These are phyloP conservation scores for Esperia sulphurella DNA, from an alignment of 2,888 invertebrate species.

Conservation along the genomic window DNA sequence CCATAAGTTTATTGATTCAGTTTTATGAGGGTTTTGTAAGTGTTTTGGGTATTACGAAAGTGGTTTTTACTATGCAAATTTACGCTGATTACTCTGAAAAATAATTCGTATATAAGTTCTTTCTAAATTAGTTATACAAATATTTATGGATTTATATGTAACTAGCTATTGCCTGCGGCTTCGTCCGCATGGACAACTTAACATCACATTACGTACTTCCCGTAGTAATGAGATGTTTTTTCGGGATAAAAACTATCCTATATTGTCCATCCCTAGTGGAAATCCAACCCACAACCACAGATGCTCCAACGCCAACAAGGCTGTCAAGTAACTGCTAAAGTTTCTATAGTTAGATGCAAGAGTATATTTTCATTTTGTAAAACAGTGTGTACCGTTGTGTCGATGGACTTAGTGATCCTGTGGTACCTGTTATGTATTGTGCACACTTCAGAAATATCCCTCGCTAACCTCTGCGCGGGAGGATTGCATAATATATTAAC, in stretches of 20 bases:
- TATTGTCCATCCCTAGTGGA: too few species aligned
- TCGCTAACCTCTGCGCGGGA: slow-evolving; percentile 39
- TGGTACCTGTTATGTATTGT: slow-evolving; percentile 33
- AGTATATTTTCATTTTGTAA: slow-evolving; percentile 19
- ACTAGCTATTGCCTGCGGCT: too few species aligned
- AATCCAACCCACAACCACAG: too few species aligned
- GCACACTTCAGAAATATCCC: slow-evolving; percentile 49
- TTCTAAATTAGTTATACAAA: too few species aligned
- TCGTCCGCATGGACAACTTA: too few species aligned
- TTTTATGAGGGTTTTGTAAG: slow-evolving; percentile 23
- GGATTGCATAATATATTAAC: slow-evolving; percentile 67
- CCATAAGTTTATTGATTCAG: slow-evolving; percentile 20
- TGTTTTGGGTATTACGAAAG: slow-evolving; percentile 6
- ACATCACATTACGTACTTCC: too few species aligned
- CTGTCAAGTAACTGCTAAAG: too few species aligned
- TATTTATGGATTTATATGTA: too few species aligned
- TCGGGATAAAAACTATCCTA: too few species aligned
- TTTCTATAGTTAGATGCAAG: too few species aligned
- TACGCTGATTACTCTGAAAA: slow-evolving; percentile 20
- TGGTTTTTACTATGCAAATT: slow-evolving; percentile 19
- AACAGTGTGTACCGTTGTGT: slow-evolving; percentile 25
- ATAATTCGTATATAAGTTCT: slow-evolving; percentile 23
- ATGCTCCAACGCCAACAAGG: too few species aligned
- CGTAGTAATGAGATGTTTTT: too few species aligned
- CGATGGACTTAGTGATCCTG: slow-evolving; percentile 20